phyloP scores from a whole-genome alignment of 2,113 vertebrate genomes.

The Triplophysa siluroides region DNA sequence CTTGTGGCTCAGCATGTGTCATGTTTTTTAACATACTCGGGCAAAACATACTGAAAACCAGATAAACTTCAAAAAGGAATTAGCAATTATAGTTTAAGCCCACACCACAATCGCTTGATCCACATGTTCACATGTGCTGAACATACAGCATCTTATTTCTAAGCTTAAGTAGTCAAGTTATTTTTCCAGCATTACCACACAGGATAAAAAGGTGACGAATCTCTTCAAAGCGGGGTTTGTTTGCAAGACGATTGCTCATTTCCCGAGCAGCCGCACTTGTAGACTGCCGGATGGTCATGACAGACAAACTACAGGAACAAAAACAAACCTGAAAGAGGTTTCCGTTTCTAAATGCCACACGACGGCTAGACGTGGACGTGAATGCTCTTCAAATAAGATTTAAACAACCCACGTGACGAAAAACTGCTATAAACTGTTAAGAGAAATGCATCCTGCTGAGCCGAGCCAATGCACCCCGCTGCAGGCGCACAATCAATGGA shows the following conservation, averaged over 20 bases:
- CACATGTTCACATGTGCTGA: too few relatives aligned
- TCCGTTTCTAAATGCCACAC: conserved; percentile 25
- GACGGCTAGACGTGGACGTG: not conserved
- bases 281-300: conserved; percentile 11
- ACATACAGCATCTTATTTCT: too few relatives aligned
- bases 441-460: conserved; percentile 25
- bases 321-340: conserved; percentile 29
- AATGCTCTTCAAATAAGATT: conserved; percentile 25
- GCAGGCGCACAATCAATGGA: conserved; percentile 9
- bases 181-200: not conserved
- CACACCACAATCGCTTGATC: too few relatives aligned
- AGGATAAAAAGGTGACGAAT: not conserved
- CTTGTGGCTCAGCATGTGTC: not conserved
- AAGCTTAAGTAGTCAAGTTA: too few relatives aligned
- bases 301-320: conserved; percentile 36
- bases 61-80: not conserved
- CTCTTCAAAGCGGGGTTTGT: conserved; percentile 12
- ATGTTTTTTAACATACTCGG: not conserved
- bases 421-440: conserved; percentile 42
- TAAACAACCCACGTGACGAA: conserved; percentile 28
- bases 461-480: not conserved
- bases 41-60: not conserved
- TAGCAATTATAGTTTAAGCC: not conserved
- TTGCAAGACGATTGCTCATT: conserved; percentile 19
- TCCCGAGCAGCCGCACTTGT: conserved; percentile 20